Percentiles rank a stretch among this genome's conserved stretches.
These are phyloP conservation scores for Napeogenes sylphis DNA, from an alignment of 2,888 invertebrate species.

Conservation along the genomic window DNA sequence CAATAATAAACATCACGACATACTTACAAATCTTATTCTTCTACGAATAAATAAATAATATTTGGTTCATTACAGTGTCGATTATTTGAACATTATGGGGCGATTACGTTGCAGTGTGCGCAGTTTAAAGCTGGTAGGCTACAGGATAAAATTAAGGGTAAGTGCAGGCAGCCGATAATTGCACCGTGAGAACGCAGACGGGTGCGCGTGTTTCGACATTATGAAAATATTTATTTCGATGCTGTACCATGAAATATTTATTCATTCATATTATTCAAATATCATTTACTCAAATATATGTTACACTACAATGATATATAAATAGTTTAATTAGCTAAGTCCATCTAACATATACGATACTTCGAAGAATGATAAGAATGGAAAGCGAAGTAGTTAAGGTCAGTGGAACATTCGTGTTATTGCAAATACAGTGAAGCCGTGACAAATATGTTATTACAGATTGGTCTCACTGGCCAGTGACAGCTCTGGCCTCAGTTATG, in stretches of 20 bases:
- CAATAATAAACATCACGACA: neutral
- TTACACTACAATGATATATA: too few relatives aligned
- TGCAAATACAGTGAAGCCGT: slow-evolving; percentile 43
- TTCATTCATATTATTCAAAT: too few relatives aligned
- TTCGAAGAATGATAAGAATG: slow-evolving; percentile 44
- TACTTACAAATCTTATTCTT: too few relatives aligned
- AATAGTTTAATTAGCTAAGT: too few relatives aligned
- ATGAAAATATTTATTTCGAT: slow-evolving; percentile 21
- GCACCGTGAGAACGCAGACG: slow-evolving; percentile 63
- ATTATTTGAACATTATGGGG: slow-evolving; percentile 3
- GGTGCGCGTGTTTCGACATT: slow-evolving; percentile 34
- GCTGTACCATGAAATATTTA: too few relatives aligned
- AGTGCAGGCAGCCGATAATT: slow-evolving; percentile 71
- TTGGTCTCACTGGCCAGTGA: slow-evolving; percentile 38
- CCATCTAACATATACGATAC: neutral
- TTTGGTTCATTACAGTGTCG: neutral
- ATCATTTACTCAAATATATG: too few relatives aligned
- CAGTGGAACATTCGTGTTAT: slow-evolving; percentile 53
- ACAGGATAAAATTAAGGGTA: slow-evolving; percentile 64
- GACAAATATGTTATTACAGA: slow-evolving; percentile 51
- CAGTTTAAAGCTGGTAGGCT: slow-evolving; percentile 46
- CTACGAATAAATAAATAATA: neutral
- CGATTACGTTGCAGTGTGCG: slow-evolving; percentile 10
- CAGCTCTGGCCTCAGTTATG: slow-evolving; percentile 5
- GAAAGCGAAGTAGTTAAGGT: slow-evolving; percentile 58